Conservation (phyloP, 2,888 invertebrate species). For the Nemotelus pantherinus region DNA sequence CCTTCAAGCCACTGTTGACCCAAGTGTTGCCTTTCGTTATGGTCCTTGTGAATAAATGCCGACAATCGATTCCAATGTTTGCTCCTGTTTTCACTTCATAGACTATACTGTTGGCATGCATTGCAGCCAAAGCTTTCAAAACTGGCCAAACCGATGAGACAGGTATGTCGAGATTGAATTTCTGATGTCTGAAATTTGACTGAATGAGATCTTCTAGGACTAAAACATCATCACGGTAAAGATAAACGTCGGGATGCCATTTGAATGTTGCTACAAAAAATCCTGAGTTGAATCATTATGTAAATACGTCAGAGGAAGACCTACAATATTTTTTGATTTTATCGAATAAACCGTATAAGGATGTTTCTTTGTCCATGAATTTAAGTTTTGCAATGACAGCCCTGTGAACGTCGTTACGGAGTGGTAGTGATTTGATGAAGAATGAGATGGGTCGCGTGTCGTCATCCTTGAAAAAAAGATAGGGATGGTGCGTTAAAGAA, state of each 20-base stretch:
- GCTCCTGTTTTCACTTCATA: conserved; percentile 55
- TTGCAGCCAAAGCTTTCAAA: conserved; percentile 58
- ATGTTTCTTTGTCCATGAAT: conserved; percentile 31
- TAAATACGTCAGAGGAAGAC: background rate
- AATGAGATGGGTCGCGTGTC: conserved; percentile 1
- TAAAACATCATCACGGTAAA: conserved; percentile 40
- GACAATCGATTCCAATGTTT: conserved; percentile 39
- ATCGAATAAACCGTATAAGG: conserved; percentile 32
- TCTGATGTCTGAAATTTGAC: conserved; percentile 24
- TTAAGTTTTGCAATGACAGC: conserved; percentile 13
- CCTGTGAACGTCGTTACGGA: conserved; percentile 13
- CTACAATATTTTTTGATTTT: conserved; percentile 31
- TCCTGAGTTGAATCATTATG: background rate
- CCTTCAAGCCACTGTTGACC: conserved; percentile 42
- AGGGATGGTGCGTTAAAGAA: background rate
- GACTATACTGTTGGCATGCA: conserved; percentile 61
- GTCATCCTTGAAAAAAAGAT: background rate
- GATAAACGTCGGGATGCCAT: conserved; percentile 44
- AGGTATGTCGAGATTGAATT: conserved; percentile 30
- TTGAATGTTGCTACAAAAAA: conserved; percentile 35
- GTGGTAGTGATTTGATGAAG: conserved; percentile 39
- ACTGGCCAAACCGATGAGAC: conserved; percentile 55
- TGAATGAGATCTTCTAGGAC: conserved; percentile 45
- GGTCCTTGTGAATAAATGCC: conserved; percentile 14
- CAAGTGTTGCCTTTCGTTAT: conserved; percentile 31